Conservation (phyloP, 2,797 vertebrate genomes). For the Parambassis ranga region DNA sequence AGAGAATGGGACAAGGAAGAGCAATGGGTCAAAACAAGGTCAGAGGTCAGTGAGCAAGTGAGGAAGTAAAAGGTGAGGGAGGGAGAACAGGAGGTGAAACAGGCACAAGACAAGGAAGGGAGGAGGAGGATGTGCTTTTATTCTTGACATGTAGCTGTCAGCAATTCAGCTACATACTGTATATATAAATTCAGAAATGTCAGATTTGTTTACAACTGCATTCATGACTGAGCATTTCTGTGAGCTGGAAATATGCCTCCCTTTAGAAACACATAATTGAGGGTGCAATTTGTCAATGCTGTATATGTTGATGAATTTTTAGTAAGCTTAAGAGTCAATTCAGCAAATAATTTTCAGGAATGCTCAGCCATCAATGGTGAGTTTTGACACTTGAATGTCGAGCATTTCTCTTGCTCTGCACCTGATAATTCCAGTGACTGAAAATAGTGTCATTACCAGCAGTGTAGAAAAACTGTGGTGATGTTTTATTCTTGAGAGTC, state of each 20-base stretch:
- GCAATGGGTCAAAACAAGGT: conserved; percentile 33
- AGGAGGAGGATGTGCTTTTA: conserved; percentile 51
- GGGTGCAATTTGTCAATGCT: conserved; percentile 35
- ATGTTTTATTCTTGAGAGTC: conserved; percentile 27
- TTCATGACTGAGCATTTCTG: conserved; percentile 15
- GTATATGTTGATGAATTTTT: conserved; percentile 22
- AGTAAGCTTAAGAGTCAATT: conserved; percentile 38
- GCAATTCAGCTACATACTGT: background rate
- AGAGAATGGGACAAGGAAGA: conserved; percentile 26
- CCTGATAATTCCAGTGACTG: conserved; percentile 15
- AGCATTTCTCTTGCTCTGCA: conserved; percentile 16
- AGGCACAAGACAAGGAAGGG: conserved; percentile 60
- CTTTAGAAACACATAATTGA: conserved; percentile 45
- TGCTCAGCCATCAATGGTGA: conserved; percentile 14
- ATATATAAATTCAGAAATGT: conserved; percentile 7
- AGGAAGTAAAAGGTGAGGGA: conserved; percentile 58
- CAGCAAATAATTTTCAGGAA: conserved; percentile 47
- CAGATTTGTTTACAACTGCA: conserved; percentile 35
- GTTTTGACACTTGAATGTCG: conserved; percentile 13
- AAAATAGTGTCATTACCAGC: conserved; percentile 8
- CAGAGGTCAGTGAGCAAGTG: conserved; percentile 34
- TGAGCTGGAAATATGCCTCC: conserved; percentile 14
- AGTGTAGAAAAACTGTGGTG: background rate
- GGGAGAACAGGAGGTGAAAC: conserved; percentile 43
- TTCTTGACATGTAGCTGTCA: conserved; percentile 22